Evolutionary conservation across 2,113 vertebrate genomes (phyloP), one percentile per base, ranked within the genome.

Genomic region (Pseudorectes ferrugineus): DNA sequence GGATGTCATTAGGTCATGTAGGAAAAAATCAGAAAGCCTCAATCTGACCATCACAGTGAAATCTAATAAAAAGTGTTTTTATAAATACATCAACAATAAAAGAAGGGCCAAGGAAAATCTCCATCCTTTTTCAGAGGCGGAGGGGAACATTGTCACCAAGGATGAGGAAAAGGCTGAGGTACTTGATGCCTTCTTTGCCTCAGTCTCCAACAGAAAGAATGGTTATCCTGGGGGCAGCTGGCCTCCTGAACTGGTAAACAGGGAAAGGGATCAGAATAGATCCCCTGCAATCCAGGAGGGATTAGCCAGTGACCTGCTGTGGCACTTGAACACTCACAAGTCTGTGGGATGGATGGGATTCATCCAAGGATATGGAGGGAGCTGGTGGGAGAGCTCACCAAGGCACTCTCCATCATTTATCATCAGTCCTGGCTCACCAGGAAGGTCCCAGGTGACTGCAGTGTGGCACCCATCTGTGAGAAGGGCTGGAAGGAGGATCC

Each of bases 341-440:
- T 29, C 35, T 63, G 6, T 10, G 6, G 66, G 17, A 8, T 40
- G 8, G 21, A 55, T 42, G n/a, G 20, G 5, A 63, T 63, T 63
- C 5, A 22, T 26, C 11, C 14, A 48, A 31, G 25, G 35, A 3
- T 5, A 8, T 13, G 35, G 46, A 61, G 10, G 11, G 5, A n/a
- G 43, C 28, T 70, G n/a, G 8, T 14, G 6, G 21, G 31, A 29
- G 57, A 55, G 42, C 8, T 55, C 31, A 24, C 17, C 16, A 42
- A 48, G 57, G 9, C 31, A 14, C 36, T 71, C 18, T 45, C 29
- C 21, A 18, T 35, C 2, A 2, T 55, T 62, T 62, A 19, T 42
- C 19, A 10, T 29, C 25, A 54, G 29, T 35, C 25, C 9, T 71
- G 85, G 24, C 65, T 62, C 24, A 31, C 48, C 0, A 0, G 21